phyloP scores from a whole-genome alignment of 92 coral and sea anemone genomes.

The Epizoanthus scotinus region DNA sequence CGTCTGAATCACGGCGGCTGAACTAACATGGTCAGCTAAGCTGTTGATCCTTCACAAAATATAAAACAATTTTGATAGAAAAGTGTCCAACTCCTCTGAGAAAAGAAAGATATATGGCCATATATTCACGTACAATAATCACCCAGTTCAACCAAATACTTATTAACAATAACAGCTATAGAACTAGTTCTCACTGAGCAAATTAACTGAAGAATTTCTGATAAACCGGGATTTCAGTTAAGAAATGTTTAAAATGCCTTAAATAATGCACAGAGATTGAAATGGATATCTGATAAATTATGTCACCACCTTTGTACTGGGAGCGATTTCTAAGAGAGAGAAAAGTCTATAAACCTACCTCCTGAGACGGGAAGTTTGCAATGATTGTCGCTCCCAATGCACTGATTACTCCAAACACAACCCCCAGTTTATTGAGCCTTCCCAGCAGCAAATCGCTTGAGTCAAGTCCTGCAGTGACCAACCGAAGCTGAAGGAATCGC shows the following conservation, averaged over 20 bases:
- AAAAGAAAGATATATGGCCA: no score
- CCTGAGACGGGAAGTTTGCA: conserved; percentile 94
- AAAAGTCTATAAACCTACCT: conserved; percentile 55
- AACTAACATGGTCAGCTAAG: not conserved
- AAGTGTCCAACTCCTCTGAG: no score
- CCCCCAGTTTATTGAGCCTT: conserved; percentile 78
- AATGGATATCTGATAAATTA: not conserved
- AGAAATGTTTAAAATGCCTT: no score
- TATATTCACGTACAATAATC: no score
- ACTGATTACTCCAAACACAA: conserved; percentile 75
- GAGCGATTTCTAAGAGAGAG: not conserved
- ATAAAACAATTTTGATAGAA: no score
- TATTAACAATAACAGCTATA: no score
- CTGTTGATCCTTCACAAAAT: not conserved
- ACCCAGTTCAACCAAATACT: no score
- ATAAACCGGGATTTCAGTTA: not conserved
- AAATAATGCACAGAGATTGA: not conserved
- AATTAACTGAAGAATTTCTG: not conserved
- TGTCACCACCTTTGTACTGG: not conserved
- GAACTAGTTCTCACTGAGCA: no score
- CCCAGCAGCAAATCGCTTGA: conserved; percentile 68
- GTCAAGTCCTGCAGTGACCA: conserved; percentile 65
- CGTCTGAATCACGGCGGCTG: not conserved
- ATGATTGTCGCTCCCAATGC: conserved; percentile 89
- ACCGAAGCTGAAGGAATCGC: conserved; percentile 84